A percentile compares a stretch with the other conserved stretches of the same genome.
phyloP scores from a whole-genome alignment of 92 coral and sea anemone genomes.

The Heliopora coerulea region DNA sequence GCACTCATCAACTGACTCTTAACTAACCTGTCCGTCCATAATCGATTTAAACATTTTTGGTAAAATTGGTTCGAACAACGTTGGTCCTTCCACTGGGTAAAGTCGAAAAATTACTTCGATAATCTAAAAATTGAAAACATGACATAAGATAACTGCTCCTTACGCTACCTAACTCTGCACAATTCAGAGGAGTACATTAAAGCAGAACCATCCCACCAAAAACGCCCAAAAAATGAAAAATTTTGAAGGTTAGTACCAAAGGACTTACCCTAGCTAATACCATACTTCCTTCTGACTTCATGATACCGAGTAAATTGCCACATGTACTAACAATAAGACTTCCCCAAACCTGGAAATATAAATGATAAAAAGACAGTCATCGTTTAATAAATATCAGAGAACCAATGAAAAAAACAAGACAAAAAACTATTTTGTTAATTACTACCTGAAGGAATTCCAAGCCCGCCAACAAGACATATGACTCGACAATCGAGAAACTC shows the following conservation, averaged over 20 bases:
- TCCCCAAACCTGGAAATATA: conserved; percentile 61
- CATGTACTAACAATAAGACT: conserved; percentile 64
- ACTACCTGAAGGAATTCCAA: conserved; percentile 70
- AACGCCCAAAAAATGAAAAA: neutral
- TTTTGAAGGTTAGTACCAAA: neutral
- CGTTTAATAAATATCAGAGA: neutral
- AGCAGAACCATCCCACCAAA: neutral
- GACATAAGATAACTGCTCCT: neutral
- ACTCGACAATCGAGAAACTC: conserved; percentile 85
- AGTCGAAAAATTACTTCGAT: conserved; percentile 70
- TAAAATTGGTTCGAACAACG: conserved; percentile 62
- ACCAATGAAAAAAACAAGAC: neutral
- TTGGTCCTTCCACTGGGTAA: conserved; percentile 63
- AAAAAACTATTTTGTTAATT: neutral
- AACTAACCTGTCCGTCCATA: conserved; percentile 62
- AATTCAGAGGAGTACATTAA: no score
- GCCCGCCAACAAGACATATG: conserved; percentile 73
- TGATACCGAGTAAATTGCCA: conserved; percentile 66
- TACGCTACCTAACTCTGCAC: no score
- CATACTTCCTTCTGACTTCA: conserved; percentile 89
- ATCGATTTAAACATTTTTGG: conserved; percentile 61
- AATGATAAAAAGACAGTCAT: neutral
- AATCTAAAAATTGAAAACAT: conserved; percentile 46
- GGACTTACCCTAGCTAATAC: conserved; percentile 70
- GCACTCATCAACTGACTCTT: no score